phyloP scores from a whole-genome alignment of 2,797 vertebrate species.

The Aphelocoma californica region DNA sequence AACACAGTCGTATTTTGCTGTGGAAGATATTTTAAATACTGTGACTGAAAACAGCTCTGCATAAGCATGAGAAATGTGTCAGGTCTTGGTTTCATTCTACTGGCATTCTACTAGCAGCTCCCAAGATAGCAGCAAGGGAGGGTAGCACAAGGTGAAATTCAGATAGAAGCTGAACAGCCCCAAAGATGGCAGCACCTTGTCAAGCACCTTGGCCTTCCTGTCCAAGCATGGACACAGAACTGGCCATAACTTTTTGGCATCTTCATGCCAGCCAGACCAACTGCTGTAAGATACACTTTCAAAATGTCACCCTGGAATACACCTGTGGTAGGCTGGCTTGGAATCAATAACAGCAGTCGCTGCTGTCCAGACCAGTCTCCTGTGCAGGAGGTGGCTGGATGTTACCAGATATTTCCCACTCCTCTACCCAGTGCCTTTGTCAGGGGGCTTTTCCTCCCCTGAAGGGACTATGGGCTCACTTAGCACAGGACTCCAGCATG shows the following conservation, averaged over 20 bases:
- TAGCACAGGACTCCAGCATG: neutral
- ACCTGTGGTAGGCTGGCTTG: fast-evolving
- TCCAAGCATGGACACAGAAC: neutral
- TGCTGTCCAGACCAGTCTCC: neutral
- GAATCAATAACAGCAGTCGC: neutral
- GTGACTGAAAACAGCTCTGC: neutral
- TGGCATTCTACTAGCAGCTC: neutral
- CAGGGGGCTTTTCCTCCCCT: neutral
- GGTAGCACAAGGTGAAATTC: neutral
- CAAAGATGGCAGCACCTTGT: neutral
- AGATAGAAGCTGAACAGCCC: neutral
- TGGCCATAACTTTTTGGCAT: neutral
- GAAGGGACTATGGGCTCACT: neutral
- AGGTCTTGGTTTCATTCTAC: neutral
- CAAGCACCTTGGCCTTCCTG: neutral
- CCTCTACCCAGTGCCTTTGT: neutral
- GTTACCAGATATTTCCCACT: neutral
- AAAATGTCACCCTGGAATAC: neutral
- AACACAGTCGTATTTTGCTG: neutral
- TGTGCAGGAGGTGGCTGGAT: neutral
- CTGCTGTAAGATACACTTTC: neutral
- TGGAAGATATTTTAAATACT: neutral
- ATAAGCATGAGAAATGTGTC: neutral
- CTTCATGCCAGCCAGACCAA: neutral
- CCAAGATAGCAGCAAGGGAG: neutral